Percentiles rank a stretch among this genome's conserved stretches.
phyloP scores from a whole-genome alignment of 2,113 vertebrate genomes.

The Phainopepla nitens region DNA sequence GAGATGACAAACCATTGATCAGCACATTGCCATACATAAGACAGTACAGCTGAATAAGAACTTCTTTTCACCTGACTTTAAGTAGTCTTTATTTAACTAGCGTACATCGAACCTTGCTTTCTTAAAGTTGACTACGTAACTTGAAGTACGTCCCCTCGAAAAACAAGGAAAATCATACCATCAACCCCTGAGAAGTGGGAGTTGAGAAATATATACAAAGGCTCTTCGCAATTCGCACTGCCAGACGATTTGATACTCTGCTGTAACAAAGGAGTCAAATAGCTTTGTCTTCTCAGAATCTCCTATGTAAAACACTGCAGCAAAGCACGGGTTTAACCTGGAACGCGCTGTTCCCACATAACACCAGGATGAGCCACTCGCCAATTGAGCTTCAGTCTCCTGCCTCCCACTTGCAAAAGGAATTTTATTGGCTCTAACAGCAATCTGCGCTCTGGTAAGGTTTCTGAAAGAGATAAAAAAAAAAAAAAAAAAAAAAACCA shows the following conservation, averaged over 20 bases:
- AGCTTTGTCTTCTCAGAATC: background rate
- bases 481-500: background rate
- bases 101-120: background rate
- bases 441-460: background rate
- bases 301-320: background rate
- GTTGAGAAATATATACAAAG: background rate
- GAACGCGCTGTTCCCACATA: background rate
- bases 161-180: background rate
- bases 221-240: background rate
- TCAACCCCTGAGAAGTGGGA: background rate
- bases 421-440: background rate
- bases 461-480: background rate
- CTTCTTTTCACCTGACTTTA: background rate
- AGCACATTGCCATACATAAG: background rate
- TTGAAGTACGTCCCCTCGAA: background rate
- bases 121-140: background rate
- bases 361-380: background rate
- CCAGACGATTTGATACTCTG: background rate
- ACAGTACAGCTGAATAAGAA: background rate
- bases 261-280: background rate
- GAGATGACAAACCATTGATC: background rate
- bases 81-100: background rate
- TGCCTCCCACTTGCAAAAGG: background rate
- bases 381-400: constrained; percentile 4
- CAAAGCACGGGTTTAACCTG: background rate